phyloP scores from a whole-genome alignment of 2,113 vertebrate species.

The Hyla sarda region DNA sequence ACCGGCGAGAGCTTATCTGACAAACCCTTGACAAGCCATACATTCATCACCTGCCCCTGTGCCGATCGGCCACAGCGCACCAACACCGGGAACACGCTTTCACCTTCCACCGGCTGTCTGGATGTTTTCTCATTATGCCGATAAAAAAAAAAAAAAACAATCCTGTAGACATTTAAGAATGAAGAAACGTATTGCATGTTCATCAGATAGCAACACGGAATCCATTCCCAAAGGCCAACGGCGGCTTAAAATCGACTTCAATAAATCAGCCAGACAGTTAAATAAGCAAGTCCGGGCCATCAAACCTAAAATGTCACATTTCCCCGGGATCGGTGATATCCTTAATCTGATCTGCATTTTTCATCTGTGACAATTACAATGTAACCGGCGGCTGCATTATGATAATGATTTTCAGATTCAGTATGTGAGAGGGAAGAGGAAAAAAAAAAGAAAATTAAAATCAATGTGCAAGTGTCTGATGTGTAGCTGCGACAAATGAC shows the following conservation, averaged over 20 bases:
- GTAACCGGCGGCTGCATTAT: neutral
- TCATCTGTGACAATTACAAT: constrained; percentile 28
- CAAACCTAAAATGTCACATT: neutral
- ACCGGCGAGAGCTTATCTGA: constrained; percentile 30
- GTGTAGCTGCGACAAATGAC: neutral
- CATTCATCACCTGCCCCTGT: constrained; percentile 32
- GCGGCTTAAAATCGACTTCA: neutral
- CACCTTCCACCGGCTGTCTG: neutral
- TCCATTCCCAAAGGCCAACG: neutral
- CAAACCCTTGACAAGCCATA: constrained; percentile 31
- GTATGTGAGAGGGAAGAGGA: neutral
- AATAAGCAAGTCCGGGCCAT: neutral
- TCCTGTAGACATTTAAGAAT: neutral
- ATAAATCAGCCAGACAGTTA: constrained; percentile 12
- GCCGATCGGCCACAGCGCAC: neutral
- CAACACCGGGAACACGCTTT: neutral
- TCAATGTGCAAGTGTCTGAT: neutral
- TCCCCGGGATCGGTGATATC: neutral
- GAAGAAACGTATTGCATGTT: neutral
- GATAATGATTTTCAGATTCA: neutral
- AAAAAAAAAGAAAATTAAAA: neutral
- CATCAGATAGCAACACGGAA: neutral
- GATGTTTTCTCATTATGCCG: constrained; percentile 10
- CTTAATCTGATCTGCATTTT: constrained; percentile 13
- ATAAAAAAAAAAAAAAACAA: neutral